Evolutionary conservation across 2,113 vertebrate species (phyloP).

Genomic region (Falcunculus frontatus): DNA sequence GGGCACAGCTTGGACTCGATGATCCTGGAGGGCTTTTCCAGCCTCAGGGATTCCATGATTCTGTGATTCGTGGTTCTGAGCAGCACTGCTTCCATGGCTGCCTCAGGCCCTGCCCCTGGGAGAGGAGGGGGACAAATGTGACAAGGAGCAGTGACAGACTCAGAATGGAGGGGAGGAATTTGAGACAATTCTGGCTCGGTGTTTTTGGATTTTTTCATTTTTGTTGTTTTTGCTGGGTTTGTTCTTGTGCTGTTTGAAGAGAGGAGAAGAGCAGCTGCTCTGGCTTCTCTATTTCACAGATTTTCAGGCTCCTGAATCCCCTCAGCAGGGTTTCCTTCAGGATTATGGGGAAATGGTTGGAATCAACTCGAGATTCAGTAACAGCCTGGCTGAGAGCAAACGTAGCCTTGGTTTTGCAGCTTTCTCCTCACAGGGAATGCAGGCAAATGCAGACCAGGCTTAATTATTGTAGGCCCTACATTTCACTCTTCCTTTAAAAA

Average conservation of each 20-base stretch:
- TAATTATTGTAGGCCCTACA: background rate
- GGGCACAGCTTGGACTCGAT: fast-evolving
- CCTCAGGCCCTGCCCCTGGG: background rate
- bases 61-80: background rate
- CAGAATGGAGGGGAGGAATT: background rate
- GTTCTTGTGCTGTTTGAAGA: background rate
- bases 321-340: background rate
- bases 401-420: background rate
- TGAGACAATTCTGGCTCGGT: fast-evolving
- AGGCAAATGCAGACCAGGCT: background rate
- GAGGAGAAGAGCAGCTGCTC: background rate
- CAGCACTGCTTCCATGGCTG: fast-evolving
- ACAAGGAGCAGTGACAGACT: background rate
- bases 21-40: background rate
- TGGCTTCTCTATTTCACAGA: background rate
- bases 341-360: background rate
- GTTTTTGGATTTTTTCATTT: background rate
- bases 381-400: background rate
- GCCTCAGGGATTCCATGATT: fast-evolving
- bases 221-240: background rate
- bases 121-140: background rate
- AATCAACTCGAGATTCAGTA: background rate
- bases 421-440: background rate
- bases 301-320: background rate
- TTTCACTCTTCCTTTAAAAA: background rate